A percentile compares a stretch with the other conserved stretches of the same genome.
phyloP scores from a whole-genome alignment of 2,888 invertebrate genomes.

The Kuschelorhynchus macadamiae region DNA sequence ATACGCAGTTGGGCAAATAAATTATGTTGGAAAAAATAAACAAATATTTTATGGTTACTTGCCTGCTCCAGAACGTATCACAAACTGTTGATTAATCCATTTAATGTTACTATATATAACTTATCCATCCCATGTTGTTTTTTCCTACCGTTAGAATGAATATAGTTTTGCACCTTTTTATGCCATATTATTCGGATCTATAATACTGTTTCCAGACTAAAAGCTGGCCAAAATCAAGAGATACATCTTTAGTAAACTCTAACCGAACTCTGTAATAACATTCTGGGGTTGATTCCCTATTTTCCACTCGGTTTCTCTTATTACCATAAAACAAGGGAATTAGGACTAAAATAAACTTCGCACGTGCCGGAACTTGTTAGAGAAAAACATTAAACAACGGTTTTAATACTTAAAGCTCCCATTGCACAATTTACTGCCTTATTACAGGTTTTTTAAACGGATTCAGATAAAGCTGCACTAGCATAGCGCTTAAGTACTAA shows the following conservation, averaged over 20 bases:
- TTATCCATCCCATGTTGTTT: too few species aligned
- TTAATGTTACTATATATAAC: too few species aligned
- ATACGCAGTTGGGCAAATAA: too few species aligned
- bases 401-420: constrained; percentile 20
- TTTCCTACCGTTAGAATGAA: too few species aligned
- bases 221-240: constrained; percentile 17
- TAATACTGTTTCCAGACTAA: background rate
- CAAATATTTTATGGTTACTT: too few species aligned
- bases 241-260: constrained; percentile 11
- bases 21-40: too few species aligned
- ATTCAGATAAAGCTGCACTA: too few species aligned
- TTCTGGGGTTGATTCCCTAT: constrained; percentile 40
- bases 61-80: too few species aligned
- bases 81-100: too few species aligned
- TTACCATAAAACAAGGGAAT: constrained; percentile 47
- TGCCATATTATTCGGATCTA: too few species aligned
- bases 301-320: constrained; percentile 45
- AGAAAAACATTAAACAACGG: constrained; percentile 33
- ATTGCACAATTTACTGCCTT: constrained; percentile 23
- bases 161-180: too few species aligned
- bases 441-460: constrained; percentile 22
- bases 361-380: constrained; percentile 44
- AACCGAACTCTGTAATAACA: constrained; percentile 28
- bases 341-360: constrained; percentile 47
- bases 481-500: background rate